These are phyloP conservation scores for Meganola albula DNA, from an alignment of 2,888 invertebrate genomes.

Conservation along the genomic window DNA sequence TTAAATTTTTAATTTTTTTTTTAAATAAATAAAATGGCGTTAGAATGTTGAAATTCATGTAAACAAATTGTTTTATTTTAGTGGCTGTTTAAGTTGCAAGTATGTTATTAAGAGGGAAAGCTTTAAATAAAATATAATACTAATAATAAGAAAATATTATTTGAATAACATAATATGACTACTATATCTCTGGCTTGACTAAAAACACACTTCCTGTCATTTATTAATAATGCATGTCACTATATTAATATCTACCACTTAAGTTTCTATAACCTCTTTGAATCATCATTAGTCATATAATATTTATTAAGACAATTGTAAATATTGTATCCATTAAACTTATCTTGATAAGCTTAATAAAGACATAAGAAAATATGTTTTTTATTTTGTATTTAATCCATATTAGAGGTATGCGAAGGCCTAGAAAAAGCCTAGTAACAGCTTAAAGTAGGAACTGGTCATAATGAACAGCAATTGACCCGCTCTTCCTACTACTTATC, in stretches of 20 bases:
- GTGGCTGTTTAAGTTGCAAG: conserved; percentile 61
- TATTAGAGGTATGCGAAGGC: too few species aligned
- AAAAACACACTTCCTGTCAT: conserved; percentile 3
- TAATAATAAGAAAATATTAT: conserved; percentile 40
- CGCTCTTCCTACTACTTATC: too few species aligned
- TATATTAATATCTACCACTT: background rate
- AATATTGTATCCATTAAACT: conserved; percentile 40
- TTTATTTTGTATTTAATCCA: conserved; percentile 2
- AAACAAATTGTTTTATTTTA: conserved; percentile 60
- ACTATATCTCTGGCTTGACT: conserved; percentile 10
- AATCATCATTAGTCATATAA: conserved; percentile 3
- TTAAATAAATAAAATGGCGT: conserved; percentile 17
- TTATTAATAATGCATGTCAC: background rate
- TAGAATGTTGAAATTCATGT: conserved; percentile 19
- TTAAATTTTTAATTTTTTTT: conserved; percentile 16
- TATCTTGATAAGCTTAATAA: conserved; percentile 57
- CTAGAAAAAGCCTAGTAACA: too few species aligned
- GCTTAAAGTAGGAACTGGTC: too few species aligned
- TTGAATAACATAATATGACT: conserved; percentile 8
- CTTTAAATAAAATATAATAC: conserved; percentile 58
- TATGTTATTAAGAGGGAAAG: conserved; percentile 46
- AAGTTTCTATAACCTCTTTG: background rate
- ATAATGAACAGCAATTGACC: too few species aligned
- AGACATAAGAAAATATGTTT: conserved; percentile 28
- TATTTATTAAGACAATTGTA: conserved; percentile 23